Percentiles rank a stretch among this genome's conserved stretches.
Conservation (phyloP, 2,113 vertebrate species). For the Psophia crepitans region DNA sequence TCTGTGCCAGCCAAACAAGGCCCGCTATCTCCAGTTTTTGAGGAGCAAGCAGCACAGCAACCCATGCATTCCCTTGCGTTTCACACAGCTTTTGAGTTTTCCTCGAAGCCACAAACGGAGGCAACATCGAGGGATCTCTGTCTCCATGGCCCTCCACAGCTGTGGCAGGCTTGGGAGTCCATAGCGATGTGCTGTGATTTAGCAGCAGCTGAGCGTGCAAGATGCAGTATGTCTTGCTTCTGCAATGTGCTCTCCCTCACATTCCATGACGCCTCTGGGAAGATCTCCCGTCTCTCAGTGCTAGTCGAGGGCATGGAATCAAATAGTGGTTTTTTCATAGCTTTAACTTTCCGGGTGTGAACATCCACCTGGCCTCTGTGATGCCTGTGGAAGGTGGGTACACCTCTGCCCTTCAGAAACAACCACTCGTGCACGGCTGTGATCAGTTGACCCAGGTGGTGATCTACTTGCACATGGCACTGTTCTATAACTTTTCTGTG, state of each 20-base stretch:
- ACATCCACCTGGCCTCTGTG: not conserved
- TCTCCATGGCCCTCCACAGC: not conserved
- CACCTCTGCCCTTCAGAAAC: not conserved
- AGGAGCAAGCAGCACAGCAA: not conserved
- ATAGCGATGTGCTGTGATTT: not conserved
- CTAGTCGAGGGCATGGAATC: not conserved
- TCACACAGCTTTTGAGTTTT: not conserved
- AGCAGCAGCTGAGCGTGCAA: not conserved
- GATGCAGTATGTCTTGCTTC: not conserved
- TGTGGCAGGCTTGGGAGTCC: not conserved
- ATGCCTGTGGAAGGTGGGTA: not conserved
- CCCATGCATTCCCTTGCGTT: not conserved
- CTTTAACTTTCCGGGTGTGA: not conserved
- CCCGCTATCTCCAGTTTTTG: not conserved
- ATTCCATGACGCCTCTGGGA: not conserved
- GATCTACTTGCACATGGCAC: not conserved
- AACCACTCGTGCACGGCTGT: fast-evolving
- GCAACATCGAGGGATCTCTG: not conserved
- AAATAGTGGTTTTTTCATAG: not conserved
- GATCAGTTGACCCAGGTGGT: not conserved
- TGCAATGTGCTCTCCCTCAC: not conserved
- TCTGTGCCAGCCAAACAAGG: not conserved
- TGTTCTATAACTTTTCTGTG: not conserved
- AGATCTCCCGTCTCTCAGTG: not conserved
- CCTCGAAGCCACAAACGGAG: not conserved